These are phyloP conservation scores for Antheraea pernyi DNA, from an alignment of 1,140 invertebrate genomes.

Conservation along the genomic window DNA sequence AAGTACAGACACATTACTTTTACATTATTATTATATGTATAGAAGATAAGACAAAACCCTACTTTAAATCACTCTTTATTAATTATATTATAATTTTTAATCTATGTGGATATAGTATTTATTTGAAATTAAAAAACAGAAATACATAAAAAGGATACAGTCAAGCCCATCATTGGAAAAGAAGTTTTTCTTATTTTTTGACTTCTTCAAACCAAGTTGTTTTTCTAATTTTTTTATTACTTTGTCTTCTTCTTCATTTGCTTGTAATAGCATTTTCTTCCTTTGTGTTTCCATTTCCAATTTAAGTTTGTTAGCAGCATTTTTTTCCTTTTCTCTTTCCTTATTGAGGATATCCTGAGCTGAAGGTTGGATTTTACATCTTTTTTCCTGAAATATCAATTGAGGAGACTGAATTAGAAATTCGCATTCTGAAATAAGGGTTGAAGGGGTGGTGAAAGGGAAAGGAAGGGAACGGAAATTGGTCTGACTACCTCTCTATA, in stretches of 20 bases:
- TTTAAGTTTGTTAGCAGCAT: constrained; percentile 50
- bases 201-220: constrained; percentile 90
- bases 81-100: too few species aligned
- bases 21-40: too few species aligned
- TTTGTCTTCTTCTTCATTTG: constrained; percentile 89
- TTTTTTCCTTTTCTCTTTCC: constrained; percentile 55
- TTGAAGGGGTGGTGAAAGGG: too few species aligned
- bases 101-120: too few species aligned
- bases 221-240: constrained; percentile 91
- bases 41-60: too few species aligned
- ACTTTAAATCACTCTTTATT: too few species aligned
- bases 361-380: constrained; percentile 35
- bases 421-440: too few species aligned
- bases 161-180: constrained; percentile 92
- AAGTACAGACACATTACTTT: too few species aligned
- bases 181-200: constrained; percentile 87
- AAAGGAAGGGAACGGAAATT: too few species aligned
- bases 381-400: constrained; percentile 47
- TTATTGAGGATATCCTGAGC: constrained; percentile 47
- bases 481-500: too few species aligned
- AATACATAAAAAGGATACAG: constrained; percentile 85
- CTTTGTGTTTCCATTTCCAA: constrained; percentile 73
- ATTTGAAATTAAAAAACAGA: too few species aligned
- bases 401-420: too few species aligned
- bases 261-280: constrained; percentile 82